These are phyloP conservation scores for Tryphoninae sp. DNA, from an alignment of 2,888 invertebrate species.

Conservation along the genomic window DNA sequence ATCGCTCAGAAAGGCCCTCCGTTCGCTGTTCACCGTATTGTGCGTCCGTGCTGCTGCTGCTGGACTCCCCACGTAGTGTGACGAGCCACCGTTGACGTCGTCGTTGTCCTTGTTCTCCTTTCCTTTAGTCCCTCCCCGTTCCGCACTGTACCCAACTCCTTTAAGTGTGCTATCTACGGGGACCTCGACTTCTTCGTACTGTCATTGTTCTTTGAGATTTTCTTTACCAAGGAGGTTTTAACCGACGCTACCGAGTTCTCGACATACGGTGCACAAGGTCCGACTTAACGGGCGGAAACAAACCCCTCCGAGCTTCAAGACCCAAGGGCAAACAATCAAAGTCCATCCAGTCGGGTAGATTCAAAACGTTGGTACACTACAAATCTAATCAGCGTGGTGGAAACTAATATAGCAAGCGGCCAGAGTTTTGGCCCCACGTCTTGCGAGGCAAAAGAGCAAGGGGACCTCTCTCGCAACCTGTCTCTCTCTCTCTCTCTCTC, in stretches of 20 bases:
- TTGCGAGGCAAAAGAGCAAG: slow-evolving; percentile 53
- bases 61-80: slow-evolving; percentile 78
- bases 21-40: slow-evolving; percentile 63
- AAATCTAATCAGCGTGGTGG: slow-evolving; percentile 69
- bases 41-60: slow-evolving; percentile 31
- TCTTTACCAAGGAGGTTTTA: not conserved
- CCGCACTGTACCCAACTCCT: slow-evolving; percentile 5
- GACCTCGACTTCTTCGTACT: slow-evolving; percentile 32
- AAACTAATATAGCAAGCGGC: slow-evolving; percentile 69
- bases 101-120: slow-evolving; percentile 61
- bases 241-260: not conserved
- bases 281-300: slow-evolving; percentile 36
- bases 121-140: slow-evolving; percentile 34
- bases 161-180: not conserved
- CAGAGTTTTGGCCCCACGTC: slow-evolving; percentile 43
- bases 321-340: slow-evolving; percentile 66
- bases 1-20: slow-evolving; percentile 77
- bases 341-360: slow-evolving; percentile 60
- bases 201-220: slow-evolving; percentile 16
- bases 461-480: slow-evolving; percentile 14
- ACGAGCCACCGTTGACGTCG: slow-evolving; percentile 56
- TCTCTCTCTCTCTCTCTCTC: slow-evolving; percentile 1
- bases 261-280: not conserved
- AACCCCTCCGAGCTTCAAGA: slow-evolving; percentile 32
- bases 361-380: slow-evolving; percentile 53